phyloP scores from a whole-genome alignment of 2,888 invertebrate species.

The Macrosiphum euphorbiae region DNA sequence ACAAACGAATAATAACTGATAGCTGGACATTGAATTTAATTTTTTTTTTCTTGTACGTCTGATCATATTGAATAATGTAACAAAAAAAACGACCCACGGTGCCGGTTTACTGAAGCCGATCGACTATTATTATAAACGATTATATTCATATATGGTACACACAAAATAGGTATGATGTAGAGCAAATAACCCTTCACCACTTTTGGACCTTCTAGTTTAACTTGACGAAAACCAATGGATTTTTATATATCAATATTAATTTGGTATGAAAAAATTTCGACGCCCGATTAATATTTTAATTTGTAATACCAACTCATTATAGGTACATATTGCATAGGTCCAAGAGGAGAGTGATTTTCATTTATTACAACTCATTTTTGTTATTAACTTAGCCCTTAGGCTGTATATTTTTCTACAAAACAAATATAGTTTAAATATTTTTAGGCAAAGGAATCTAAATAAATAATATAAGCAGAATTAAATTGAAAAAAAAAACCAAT shows the following conservation, averaged over 20 bases:
- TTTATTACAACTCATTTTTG: not conserved
- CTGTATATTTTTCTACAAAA: not conserved
- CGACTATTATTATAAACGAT: not conserved
- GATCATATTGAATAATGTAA: not conserved
- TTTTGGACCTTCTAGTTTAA: not conserved
- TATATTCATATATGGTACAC: not conserved
- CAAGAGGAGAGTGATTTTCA: not conserved
- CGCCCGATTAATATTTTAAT: not conserved
- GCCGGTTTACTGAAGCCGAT: not conserved
- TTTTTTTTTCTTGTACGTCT: not conserved
- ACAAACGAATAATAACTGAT: not conserved
- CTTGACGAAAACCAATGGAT: not conserved
- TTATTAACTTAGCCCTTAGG: not conserved
- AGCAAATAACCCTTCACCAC: not conserved
- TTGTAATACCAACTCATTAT: not conserved
- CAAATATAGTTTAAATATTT: not conserved
- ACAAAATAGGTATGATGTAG: not conserved
- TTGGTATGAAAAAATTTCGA: not conserved
- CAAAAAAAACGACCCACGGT: not conserved
- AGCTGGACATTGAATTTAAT: not conserved
- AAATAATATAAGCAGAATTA: not conserved
- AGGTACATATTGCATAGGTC: not conserved
- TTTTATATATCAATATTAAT: not conserved
- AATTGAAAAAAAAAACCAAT: no score
- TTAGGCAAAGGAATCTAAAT: slow-evolving; percentile 25